Conservation (phyloP, 2,888 invertebrate genomes). For the Orthonevra nobilis region DNA sequence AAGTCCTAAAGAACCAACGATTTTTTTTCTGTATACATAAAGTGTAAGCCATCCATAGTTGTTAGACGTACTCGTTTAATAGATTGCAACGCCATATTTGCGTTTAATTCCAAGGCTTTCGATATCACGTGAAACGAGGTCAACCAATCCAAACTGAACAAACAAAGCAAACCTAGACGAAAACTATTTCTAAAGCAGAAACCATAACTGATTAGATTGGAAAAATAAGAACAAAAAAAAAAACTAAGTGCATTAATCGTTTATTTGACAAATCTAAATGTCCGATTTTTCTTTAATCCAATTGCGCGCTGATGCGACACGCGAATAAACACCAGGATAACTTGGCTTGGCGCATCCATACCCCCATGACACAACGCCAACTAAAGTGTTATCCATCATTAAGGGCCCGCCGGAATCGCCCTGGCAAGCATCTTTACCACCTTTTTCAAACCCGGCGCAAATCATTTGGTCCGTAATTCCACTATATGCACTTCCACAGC, state of each 20-base stretch:
- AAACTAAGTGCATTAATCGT: no score
- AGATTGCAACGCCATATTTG: constrained; percentile 62
- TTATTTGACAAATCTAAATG: no score
- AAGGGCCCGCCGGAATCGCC: constrained; percentile 78
- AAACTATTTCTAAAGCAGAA: constrained; percentile 28
- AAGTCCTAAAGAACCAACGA: not conserved
- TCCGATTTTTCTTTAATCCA: constrained; percentile 73
- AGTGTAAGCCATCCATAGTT: constrained; percentile 39
- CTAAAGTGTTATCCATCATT: constrained; percentile 71
- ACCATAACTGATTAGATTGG: not conserved
- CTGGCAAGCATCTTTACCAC: constrained; percentile 77
- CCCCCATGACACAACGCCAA: constrained; percentile 79
- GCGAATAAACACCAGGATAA: constrained; percentile 76
- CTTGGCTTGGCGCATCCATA: constrained; percentile 76
- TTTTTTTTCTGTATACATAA: constrained; percentile 54
- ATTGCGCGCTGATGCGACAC: constrained; percentile 74
- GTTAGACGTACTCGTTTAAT: constrained; percentile 34
- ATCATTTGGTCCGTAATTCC: constrained; percentile 76
- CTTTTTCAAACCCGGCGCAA: constrained; percentile 75
- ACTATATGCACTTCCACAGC: constrained; percentile 74
- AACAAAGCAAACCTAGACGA: constrained; percentile 26
- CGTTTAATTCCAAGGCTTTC: constrained; percentile 66
- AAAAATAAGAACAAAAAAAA: no score
- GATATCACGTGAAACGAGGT: constrained; percentile 51
- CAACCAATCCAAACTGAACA: constrained; percentile 47